Percentiles rank a stretch among this genome's conserved stretches.
These are phyloP conservation scores for Anthopleura xanthogrammica DNA, from an alignment of 92 coral and sea anemone genomes.

Conservation along the genomic window DNA sequence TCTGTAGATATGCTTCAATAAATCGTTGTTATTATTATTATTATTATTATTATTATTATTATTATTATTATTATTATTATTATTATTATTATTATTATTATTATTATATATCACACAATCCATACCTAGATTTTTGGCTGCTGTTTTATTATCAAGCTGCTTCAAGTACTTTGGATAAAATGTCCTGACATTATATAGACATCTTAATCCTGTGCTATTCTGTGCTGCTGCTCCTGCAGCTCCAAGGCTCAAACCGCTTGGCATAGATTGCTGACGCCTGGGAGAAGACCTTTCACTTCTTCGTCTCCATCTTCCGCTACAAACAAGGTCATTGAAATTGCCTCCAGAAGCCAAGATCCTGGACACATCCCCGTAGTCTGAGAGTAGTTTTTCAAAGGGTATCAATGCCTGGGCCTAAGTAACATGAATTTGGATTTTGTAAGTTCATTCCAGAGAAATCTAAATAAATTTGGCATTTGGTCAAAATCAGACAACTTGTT, in stretches of 20 bases:
- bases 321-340: slow-evolving; percentile 12
- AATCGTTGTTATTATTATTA: too few relatives aligned
- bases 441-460: too few relatives aligned
- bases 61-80: too few relatives aligned
- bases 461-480: too few relatives aligned
- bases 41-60: too few relatives aligned
- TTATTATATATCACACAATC: background rate
- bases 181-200: background rate
- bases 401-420: slow-evolving; percentile 45
- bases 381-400: slow-evolving; percentile 31
- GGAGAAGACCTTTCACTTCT: background rate
- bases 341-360: background rate
- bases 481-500: too few relatives aligned
- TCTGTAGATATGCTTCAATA: too few relatives aligned
- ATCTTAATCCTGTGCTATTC: background rate
- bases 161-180: slow-evolving; percentile 19
- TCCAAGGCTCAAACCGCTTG: background rate
- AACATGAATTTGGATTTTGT: background rate
- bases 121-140: slow-evolving; percentile 4
- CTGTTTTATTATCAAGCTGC: slow-evolving; percentile 21
- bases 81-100: too few relatives aligned
- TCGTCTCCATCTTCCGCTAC: slow-evolving; percentile 19
- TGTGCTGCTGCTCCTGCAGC: background rate
- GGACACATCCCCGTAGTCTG: slow-evolving; percentile 32
- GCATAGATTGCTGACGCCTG: background rate